Evolutionary conservation across 1,140 invertebrate species (phyloP).

Genomic region (Macrocentrus cingulum): DNA sequence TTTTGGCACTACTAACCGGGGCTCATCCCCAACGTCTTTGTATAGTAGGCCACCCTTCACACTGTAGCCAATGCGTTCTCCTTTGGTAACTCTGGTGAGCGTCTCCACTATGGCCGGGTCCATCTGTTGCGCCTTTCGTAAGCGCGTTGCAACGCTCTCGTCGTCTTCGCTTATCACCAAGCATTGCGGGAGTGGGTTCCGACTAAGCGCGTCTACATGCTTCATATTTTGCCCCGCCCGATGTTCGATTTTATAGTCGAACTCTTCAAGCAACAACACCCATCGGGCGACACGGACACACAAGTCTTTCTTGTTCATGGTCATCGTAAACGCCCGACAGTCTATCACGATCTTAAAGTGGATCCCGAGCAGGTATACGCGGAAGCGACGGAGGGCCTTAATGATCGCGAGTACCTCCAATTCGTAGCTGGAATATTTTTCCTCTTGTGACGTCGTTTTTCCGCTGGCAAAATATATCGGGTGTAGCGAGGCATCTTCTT

Average conservation of each 20-base stretch:
- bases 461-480: background rate
- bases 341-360: conserved; percentile 48
- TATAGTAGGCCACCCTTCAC: conserved; percentile 10
- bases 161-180: background rate
- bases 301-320: conserved; percentile 40
- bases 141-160: background rate
- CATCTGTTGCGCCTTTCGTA: conserved; percentile 20
- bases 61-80: conserved; percentile 6
- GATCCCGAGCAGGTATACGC: conserved; percentile 42
- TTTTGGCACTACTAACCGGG: conserved; percentile 26
- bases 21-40: background rate
- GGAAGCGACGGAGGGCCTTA: conserved; percentile 32
- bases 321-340: conserved; percentile 41
- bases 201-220: conserved; percentile 47
- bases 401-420: conserved; percentile 18
- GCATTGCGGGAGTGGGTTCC: conserved; percentile 20
- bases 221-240: conserved; percentile 35
- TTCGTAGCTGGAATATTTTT: background rate
- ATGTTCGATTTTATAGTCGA: conserved; percentile 41
- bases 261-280: conserved; percentile 44
- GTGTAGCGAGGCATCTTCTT: background rate
- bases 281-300: too few relatives aligned
- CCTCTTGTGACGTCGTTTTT: background rate
- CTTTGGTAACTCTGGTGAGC: background rate
- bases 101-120: conserved; percentile 7